Evolutionary conservation across 2,888 invertebrate genomes (phyloP).

Genomic region (Mellilla xanthometata): DNA sequence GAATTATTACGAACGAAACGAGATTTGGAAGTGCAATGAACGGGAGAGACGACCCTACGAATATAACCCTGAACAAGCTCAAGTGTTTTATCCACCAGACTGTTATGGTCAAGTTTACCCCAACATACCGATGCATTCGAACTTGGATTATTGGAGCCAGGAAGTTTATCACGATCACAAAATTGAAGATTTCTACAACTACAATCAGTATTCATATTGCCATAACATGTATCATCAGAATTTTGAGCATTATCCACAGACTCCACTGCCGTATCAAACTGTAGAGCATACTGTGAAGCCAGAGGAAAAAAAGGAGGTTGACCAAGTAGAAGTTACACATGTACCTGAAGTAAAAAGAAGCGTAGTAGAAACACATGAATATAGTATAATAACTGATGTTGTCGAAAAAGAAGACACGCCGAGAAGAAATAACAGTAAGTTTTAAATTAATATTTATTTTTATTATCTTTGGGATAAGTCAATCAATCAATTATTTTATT

Average conservation of each 20-base stretch:
- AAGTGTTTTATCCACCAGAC: slow-evolving; percentile 53
- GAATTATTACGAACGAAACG: slow-evolving; percentile 59
- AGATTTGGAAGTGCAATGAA: slow-evolving; percentile 60
- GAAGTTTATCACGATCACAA: slow-evolving; percentile 63
- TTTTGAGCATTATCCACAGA: slow-evolving; percentile 55
- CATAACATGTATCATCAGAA: slow-evolving; percentile 65
- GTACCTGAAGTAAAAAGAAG: slow-evolving; percentile 21
- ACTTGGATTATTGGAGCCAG: slow-evolving; percentile 65
- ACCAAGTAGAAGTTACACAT: slow-evolving; percentile 24
- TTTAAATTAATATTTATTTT: background rate
- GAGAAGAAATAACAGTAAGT: slow-evolving; percentile 65
- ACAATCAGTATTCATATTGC: slow-evolving; percentile 55
- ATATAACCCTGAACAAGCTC: slow-evolving; percentile 53
- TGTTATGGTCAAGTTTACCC: slow-evolving; percentile 60
- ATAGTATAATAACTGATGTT: slow-evolving; percentile 23
- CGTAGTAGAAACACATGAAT: slow-evolving; percentile 22
- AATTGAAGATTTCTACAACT: slow-evolving; percentile 65
- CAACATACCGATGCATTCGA: slow-evolving; percentile 55
- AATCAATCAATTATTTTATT: too few species aligned
- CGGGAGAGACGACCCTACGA: slow-evolving; percentile 53
- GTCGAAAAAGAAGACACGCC: slow-evolving; percentile 32
- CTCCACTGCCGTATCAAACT: slow-evolving; percentile 32
- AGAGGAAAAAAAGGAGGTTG: slow-evolving; percentile 37
- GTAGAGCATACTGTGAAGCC: slow-evolving; percentile 38
- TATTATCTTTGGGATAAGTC: background rate